A percentile compares a stretch with the other conserved stretches of the same genome.
These are phyloP conservation scores for Echinops telfairi DNA, from an alignment of 2,113 vertebrate species.

Conservation along the genomic window DNA sequence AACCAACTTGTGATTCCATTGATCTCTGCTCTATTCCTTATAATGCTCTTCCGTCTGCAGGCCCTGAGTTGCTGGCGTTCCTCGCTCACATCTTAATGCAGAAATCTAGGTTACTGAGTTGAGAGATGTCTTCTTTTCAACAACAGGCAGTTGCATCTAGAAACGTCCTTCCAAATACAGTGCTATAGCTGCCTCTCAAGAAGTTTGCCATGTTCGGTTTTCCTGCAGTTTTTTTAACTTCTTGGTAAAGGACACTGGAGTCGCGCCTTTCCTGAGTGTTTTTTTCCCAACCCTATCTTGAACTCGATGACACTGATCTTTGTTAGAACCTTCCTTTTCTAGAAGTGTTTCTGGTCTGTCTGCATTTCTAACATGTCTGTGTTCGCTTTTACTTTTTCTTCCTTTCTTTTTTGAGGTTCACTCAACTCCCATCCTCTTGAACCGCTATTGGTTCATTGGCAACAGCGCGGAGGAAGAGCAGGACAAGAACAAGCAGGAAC, in stretches of 20 bases:
- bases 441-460: conserved; percentile 56
- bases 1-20: conserved; percentile 41
- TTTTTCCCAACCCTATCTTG: neutral
- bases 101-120: conserved; percentile 33
- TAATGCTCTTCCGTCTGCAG: neutral
- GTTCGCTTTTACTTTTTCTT: conserved; percentile 21
- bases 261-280: neutral
- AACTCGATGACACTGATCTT: conserved; percentile 16
- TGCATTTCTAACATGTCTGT: conserved; percentile 59
- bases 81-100: conserved; percentile 26
- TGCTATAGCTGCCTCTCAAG: neutral
- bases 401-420: conserved; percentile 63
- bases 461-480: conserved; percentile 81
- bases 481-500: conserved; percentile 69
- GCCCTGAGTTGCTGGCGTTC: conserved; percentile 29
- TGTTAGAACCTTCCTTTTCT: conserved; percentile 54
- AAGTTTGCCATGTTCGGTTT: neutral
- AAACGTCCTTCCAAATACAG: neutral
- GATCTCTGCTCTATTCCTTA: conserved; percentile 3
- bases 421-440: conserved; percentile 46
- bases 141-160: conserved; percentile 42
- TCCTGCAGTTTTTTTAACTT: neutral
- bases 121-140: conserved; percentile 36
- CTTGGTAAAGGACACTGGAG: conserved; percentile 7
- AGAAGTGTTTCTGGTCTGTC: conserved; percentile 50